These are phyloP conservation scores for Urosaurus nigricauda DNA, from an alignment of 2,797 vertebrate species.

Conservation along the genomic window DNA sequence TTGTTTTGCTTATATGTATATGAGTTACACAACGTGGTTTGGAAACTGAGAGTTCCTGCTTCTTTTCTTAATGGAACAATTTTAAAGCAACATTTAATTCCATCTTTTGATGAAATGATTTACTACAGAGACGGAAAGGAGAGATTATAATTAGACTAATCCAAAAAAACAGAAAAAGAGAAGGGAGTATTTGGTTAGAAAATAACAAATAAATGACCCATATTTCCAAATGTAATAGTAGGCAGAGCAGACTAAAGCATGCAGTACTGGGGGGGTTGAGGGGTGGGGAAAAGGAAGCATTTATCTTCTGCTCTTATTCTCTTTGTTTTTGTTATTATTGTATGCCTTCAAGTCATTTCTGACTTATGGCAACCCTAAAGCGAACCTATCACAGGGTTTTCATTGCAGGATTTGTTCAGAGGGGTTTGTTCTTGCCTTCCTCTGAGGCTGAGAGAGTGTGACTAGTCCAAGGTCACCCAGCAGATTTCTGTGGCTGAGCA, in stretches of 20 bases:
- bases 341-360: too few species aligned
- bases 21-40: not conserved
- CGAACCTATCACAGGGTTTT: too few species aligned
- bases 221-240: rapidly evolving
- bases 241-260: rapidly evolving
- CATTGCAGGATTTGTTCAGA: too few species aligned
- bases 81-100: not conserved
- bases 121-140: not conserved
- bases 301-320: not conserved
- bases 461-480: too few species aligned
- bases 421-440: too few species aligned
- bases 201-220: not conserved
- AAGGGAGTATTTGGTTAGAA: not conserved
- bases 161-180: not conserved
- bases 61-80: not conserved
- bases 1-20: not conserved
- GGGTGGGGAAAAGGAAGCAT: not conserved
- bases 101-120: not conserved
- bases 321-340: too few species aligned
- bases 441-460: too few species aligned
- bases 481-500: too few species aligned
- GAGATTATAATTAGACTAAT: not conserved
- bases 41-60: not conserved
- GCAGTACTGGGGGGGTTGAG: rapidly evolving
- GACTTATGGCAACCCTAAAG: too few species aligned